A percentile compares a stretch with the other conserved stretches of the same genome.
phyloP scores from a whole-genome alignment of 1,140 invertebrate genomes.

The Vanessa tameamea region DNA sequence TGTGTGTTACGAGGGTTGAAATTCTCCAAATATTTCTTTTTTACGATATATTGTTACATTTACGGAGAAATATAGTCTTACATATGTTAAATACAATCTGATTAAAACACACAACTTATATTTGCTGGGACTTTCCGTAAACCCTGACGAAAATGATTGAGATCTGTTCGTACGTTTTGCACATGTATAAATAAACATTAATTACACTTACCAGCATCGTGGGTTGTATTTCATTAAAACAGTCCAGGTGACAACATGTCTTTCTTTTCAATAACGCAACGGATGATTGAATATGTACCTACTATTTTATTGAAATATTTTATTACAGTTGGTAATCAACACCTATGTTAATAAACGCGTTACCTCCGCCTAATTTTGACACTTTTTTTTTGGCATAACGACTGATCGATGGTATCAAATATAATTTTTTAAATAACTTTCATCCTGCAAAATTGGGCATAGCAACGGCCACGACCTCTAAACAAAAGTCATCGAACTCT shows the following conservation, averaged over 20 bases:
- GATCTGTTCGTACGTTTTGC: not conserved
- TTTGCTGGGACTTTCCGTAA: not conserved
- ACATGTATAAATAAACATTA: no score
- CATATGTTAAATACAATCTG: no score
- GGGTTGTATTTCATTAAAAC: no score
- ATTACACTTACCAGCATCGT: no score
- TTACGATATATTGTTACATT: no score
- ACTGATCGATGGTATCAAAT: not conserved
- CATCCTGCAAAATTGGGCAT: conserved; percentile 51
- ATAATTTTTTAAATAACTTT: conserved; percentile 47
- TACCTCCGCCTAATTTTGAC: not conserved
- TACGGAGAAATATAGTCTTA: no score
- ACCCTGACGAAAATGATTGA: not conserved
- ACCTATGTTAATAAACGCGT: conserved; percentile 4
- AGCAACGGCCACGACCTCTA: conserved; percentile 62
- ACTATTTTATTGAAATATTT: not conserved
- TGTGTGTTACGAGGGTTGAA: conserved; percentile 9
- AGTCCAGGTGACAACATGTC: not conserved
- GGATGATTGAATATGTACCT: not conserved
- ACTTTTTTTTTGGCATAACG: not conserved
- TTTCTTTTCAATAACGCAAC: not conserved
- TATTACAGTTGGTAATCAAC: not conserved
- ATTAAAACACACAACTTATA: not conserved
- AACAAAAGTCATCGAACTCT: conserved; percentile 68
- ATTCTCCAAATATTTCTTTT: not conserved